phyloP scores from a whole-genome alignment of 2,888 invertebrate genomes.

The Phorcus lineatus region DNA sequence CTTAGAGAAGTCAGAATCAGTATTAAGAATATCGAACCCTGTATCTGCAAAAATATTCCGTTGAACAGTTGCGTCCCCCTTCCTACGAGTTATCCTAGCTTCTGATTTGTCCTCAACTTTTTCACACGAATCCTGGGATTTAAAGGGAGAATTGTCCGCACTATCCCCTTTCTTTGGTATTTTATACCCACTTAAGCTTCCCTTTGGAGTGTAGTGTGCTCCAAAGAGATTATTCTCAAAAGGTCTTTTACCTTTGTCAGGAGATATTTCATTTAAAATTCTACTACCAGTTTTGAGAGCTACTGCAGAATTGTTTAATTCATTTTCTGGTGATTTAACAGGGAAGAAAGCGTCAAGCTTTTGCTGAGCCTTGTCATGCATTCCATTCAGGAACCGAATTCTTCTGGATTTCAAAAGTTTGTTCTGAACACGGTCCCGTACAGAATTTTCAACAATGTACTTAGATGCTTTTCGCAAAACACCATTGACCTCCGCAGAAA shows the following conservation, averaged over 20 bases:
- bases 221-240: constrained; percentile 43
- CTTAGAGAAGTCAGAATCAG: neutral
- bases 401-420: constrained; percentile 36
- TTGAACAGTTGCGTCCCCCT: neutral
- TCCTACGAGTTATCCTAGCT: neutral
- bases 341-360: constrained; percentile 20
- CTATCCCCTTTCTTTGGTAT: constrained; percentile 40
- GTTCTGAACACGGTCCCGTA: constrained; percentile 43
- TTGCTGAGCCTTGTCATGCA: constrained; percentile 25
- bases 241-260: constrained; percentile 46
- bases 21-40: neutral
- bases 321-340: constrained; percentile 16
- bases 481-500: constrained; percentile 34
- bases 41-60: constrained; percentile 1
- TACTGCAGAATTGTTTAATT: constrained; percentile 37
- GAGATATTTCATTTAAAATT: constrained; percentile 59
- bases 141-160: neutral
- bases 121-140: neutral
- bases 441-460: constrained; percentile 39
- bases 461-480: constrained; percentile 34
- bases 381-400: constrained; percentile 32
- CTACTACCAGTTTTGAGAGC: constrained; percentile 43
- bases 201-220: constrained; percentile 41
- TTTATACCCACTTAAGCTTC: constrained; percentile 42
- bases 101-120: neutral